Conservation (phyloP, 2,888 invertebrate species). For the Tenthredo scrophulariae region DNA sequence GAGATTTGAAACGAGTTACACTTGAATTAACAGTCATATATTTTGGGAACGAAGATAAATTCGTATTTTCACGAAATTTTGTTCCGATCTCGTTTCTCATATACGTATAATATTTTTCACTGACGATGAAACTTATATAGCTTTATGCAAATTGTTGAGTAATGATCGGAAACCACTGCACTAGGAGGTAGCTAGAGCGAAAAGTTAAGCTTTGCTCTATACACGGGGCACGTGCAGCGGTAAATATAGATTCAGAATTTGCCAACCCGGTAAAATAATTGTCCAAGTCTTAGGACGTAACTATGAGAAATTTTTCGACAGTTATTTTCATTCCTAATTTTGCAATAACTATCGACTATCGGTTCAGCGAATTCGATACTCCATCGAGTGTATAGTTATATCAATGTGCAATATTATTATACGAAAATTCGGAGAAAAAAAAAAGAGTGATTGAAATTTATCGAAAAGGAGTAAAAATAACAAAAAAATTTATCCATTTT, state of each 20-base stretch:
- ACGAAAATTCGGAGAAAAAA: neutral
- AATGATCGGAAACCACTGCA: slow-evolving; percentile 13
- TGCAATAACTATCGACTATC: neutral
- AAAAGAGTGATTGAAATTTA: neutral
- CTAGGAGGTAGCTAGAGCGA: slow-evolving; percentile 1
- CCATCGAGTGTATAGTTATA: neutral
- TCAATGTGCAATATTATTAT: neutral
- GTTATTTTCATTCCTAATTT: neutral
- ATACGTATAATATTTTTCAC: neutral
- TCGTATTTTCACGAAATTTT: neutral
- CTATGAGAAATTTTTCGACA: neutral
- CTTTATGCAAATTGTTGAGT: neutral
- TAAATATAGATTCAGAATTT: slow-evolving; percentile 48
- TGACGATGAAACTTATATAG: too few species aligned
- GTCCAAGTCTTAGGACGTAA: neutral
- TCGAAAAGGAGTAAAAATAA: too few species aligned
- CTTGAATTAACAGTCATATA: slow-evolving; percentile 13
- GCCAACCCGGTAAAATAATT: slow-evolving; percentile 23
- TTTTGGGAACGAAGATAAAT: neutral
- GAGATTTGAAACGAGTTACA: slow-evolving; percentile 31
- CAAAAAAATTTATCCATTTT: too few species aligned
- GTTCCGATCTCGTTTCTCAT: neutral
- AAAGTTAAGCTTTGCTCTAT: slow-evolving; percentile 13
- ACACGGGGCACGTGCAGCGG: slow-evolving; percentile 38
- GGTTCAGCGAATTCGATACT: neutral